Conservation (phyloP, 2,113 vertebrate species). For the Bos indicus region DNA sequence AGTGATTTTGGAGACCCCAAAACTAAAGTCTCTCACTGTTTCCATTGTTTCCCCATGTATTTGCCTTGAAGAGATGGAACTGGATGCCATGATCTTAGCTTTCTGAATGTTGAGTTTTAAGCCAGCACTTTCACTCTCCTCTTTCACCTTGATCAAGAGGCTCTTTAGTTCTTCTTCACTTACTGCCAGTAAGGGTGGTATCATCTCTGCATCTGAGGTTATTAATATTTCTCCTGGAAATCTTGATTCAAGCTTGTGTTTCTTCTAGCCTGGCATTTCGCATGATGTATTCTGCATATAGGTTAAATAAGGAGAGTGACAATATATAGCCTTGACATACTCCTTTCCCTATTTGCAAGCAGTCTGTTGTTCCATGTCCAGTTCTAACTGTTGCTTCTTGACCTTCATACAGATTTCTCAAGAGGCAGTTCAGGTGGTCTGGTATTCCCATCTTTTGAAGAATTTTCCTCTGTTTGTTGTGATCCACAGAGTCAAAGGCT, state of each 20-base stretch:
- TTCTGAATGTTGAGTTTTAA: background rate
- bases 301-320: background rate
- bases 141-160: background rate
- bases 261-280: background rate
- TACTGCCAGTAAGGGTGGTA: rapidly evolving
- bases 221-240: background rate
- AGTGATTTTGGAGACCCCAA: background rate
- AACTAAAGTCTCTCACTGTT: background rate
- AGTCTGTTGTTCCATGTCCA: background rate
- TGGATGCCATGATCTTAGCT: background rate
- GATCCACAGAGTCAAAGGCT: background rate
- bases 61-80: background rate
- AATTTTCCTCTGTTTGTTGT: background rate
- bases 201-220: background rate
- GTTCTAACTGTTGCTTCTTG: background rate
- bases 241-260: background rate
- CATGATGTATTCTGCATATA: background rate
- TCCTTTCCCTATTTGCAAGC: background rate
- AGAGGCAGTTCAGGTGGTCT: background rate
- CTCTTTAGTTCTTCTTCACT: background rate
- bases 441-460: background rate
- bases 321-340: background rate
- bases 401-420: background rate
- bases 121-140: background rate
- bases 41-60: background rate